Base-by-base conservation (phyloP, 2,888 invertebrate species). In the Arctia plantaginis region DNA sequence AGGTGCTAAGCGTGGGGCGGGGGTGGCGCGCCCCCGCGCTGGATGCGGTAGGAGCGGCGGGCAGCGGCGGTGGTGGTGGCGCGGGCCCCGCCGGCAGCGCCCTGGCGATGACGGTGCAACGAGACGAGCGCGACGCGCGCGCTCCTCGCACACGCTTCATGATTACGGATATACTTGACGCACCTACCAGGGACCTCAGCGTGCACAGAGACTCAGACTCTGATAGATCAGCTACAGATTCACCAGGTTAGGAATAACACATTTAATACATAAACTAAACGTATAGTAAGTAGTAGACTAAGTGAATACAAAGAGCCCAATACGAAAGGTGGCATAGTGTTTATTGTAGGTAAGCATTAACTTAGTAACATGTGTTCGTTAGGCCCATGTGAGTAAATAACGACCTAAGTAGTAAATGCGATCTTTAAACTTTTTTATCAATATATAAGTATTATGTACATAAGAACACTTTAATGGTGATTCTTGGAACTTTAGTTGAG, bases 111-210 rank as follows among this genome's bases (percentile, higher is more conserved):
- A 96, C 96, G 92, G 96, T 96, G 92, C 96, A 96, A 90, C 97
- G 96, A 91, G 97, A 94, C 92, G 97, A 97, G 92, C 90, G 98
- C 98, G 96, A 98, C 91, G 96, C 97, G 87, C 97, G 97, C 94
- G 97, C 97, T 82, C 97, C 97, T 71, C 96, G 98, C 85, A 98
- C 98, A 78, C 96, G 98, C 83, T 98, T 98, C 95, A 98, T 98
- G 98, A 98, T 98, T 95, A 98, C 98, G 85, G 98, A 98, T 92
- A 98, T 98, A 88, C 96, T 98, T 88, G 97, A 93, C 90, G 96
- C 95, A 69, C 96, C 96, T 77, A 96, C 96, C 55, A 87, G 96
- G 81, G 96, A 96, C 90, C 95, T 96, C 90, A 95, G 96, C 92
- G 95, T 96, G 83, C 95, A 96, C 85, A 92, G 96, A 84, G 96